A percentile compares a stretch with the other conserved stretches of the same genome.
Conservation (phyloP, 2,797 vertebrate species). For the Eidolon dupreanum region DNA sequence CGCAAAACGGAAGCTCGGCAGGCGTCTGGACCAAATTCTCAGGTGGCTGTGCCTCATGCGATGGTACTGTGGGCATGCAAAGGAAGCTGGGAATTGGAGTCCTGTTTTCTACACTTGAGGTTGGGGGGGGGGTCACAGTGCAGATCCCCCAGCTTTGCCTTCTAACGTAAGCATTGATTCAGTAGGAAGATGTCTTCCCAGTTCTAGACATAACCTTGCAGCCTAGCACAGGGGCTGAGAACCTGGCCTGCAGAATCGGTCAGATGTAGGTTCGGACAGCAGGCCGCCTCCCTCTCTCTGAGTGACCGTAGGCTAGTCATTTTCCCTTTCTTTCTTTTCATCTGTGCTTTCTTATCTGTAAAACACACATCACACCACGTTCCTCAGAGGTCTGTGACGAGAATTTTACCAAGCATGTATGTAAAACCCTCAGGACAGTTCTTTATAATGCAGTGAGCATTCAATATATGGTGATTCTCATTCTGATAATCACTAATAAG, state of each 20-base stretch:
- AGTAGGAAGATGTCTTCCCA: not conserved
- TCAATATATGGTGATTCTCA: not conserved
- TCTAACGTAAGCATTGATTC: not conserved
- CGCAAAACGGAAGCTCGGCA: not conserved
- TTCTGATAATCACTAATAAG: not conserved
- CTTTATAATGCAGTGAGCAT: not conserved
- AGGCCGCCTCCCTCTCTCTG: not conserved
- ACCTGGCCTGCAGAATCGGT: too few species aligned
- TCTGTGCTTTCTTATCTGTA: not conserved
- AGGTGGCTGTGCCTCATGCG: fast-evolving
- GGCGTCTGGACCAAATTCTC: not conserved
- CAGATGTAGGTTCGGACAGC: not conserved
- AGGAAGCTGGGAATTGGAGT: not conserved
- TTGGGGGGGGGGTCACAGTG: fast-evolving
- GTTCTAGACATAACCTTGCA: not conserved
- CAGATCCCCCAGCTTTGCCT: not conserved
- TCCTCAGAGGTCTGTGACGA: not conserved
- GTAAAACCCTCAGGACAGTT: not conserved
- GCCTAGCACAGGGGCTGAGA: not conserved
- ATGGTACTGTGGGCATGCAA: not conserved
- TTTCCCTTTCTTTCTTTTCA: not conserved
- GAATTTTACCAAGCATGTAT: not conserved
- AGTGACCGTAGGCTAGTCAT: not conserved
- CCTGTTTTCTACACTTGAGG: not conserved
- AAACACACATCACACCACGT: not conserved